Percentiles rank a stretch among this genome's conserved stretches.
Conservation (phyloP, 2,888 invertebrate species). For the Lithosia quadra region DNA sequence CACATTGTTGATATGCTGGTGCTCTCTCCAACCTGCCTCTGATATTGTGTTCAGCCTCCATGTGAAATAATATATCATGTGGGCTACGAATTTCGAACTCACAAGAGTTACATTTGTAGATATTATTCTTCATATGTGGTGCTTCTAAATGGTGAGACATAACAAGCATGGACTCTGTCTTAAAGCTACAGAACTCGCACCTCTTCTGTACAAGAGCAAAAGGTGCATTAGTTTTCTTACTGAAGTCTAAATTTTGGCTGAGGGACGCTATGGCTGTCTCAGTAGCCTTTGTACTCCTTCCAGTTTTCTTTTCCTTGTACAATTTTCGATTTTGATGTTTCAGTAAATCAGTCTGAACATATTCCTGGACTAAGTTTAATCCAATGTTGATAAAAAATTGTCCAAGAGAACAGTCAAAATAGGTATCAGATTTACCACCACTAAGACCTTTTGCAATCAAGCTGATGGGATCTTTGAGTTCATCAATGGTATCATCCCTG, state of each 20-base stretch:
- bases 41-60: constrained; percentile 97
- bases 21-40: constrained; percentile 96
- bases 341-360: constrained; percentile 96
- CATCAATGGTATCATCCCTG: constrained; percentile 84
- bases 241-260: constrained; percentile 94
- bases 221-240: constrained; percentile 95
- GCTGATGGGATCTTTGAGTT: constrained; percentile 80
- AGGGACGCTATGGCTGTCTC: constrained; percentile 94
- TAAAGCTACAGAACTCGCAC: constrained; percentile 97
- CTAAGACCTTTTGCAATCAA: constrained; percentile 76
- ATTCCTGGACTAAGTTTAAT: constrained; percentile 96
- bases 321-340: constrained; percentile 95
- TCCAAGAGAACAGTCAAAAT: constrained; percentile 95
- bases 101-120: constrained; percentile 96
- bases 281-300: constrained; percentile 90
- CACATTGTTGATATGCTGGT: constrained; percentile 96
- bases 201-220: constrained; percentile 93
- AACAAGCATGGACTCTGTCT: constrained; percentile 94
- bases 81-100: constrained; percentile 94
- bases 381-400: constrained; percentile 98
- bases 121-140: constrained; percentile 96
- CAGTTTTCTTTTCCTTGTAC: constrained; percentile 89
- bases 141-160: constrained; percentile 97
- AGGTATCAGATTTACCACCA: constrained; percentile 88
- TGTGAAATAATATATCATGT: constrained; percentile 96